Evolutionary conservation across 2,797 vertebrate species (phyloP).

Genomic region (Epinephelus awoara): DNA sequence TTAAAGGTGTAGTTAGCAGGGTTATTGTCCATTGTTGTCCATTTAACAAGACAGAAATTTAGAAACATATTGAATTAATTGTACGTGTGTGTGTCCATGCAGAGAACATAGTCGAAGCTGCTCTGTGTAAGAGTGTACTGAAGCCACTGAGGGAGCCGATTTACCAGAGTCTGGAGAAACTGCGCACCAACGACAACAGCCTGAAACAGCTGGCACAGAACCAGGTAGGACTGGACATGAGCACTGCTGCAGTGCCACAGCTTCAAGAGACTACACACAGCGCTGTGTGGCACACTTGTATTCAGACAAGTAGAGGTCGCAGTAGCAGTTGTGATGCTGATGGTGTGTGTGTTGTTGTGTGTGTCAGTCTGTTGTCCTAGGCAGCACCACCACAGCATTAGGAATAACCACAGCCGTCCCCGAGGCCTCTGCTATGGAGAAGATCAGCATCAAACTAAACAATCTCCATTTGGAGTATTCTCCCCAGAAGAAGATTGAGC

Average conservation of each 20-base stretch:
- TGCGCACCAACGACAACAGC: constrained; percentile 86
- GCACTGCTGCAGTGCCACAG: background rate
- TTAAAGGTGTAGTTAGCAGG: too few relatives aligned
- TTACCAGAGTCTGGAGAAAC: constrained; percentile 89
- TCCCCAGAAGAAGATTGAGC: constrained; percentile 95
- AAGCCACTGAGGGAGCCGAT: constrained; percentile 93
- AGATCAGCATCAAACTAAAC: constrained; percentile 92
- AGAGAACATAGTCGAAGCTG: constrained; percentile 94
- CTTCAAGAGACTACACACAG: background rate
- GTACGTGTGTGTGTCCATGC: constrained; percentile 18
- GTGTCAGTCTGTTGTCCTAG: constrained; percentile 79
- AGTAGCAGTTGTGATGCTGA: background rate
- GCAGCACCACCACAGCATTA: constrained; percentile 94
- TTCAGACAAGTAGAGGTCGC: background rate
- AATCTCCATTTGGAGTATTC: constrained; percentile 94
- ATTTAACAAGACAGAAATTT: background rate
- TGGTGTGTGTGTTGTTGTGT: constrained; percentile 20
- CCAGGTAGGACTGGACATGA: constrained; percentile 76
- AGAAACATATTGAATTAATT: background rate
- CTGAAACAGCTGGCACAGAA: constrained; percentile 92
- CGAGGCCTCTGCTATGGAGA: constrained; percentile 91
- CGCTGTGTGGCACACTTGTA: background rate
- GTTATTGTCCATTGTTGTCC: background rate
- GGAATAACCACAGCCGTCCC: constrained; percentile 95
- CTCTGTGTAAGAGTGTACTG: constrained; percentile 95